Percentiles rank a stretch among this genome's conserved stretches.
Evolutionary conservation across 2,888 invertebrate species (phyloP).

Genomic region (Drosophila koepferae): DNA sequence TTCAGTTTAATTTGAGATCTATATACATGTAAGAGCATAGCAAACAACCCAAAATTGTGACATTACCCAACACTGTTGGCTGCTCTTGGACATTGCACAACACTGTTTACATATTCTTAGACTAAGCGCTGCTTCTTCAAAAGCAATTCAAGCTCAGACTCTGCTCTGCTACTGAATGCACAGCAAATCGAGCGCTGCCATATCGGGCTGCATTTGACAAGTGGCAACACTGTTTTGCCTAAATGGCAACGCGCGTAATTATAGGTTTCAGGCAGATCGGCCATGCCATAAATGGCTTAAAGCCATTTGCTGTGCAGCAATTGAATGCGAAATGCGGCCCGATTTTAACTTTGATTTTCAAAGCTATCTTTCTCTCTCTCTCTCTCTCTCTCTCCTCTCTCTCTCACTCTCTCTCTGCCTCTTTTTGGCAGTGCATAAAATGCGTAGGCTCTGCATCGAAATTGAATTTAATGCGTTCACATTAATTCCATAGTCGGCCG

Average conservation of each 20-base stretch:
- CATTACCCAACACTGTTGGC: background rate
- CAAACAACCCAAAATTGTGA: fast-evolving
- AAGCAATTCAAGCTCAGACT: background rate
- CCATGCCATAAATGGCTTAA: conserved; percentile 6
- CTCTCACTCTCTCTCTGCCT: no score
- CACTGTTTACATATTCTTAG: background rate
- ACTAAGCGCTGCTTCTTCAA: background rate
- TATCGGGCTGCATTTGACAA: background rate
- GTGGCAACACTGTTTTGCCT: conserved; percentile 8
- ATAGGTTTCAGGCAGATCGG: background rate
- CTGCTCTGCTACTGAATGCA: background rate
- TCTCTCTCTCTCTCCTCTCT: no score
- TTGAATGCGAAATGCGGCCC: background rate
- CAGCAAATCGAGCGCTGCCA: conserved; percentile 1
- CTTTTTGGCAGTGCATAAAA: conserved; percentile 43
- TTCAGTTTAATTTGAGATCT: background rate
- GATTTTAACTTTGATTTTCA: background rate
- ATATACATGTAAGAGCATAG: background rate
- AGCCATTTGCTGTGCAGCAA: conserved; percentile 4
- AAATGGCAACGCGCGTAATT: conserved; percentile 1
- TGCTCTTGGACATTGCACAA: background rate
- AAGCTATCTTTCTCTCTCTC: no score
- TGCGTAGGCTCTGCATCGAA: conserved; percentile 27
- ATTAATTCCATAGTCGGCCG: conserved; percentile 58
- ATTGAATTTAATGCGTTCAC: conserved; percentile 68